Percentiles rank a stretch among this genome's conserved stretches.
These are phyloP conservation scores for Bos indicus DNA, from an alignment of 2,113 vertebrate genomes.

Conservation along the genomic window DNA sequence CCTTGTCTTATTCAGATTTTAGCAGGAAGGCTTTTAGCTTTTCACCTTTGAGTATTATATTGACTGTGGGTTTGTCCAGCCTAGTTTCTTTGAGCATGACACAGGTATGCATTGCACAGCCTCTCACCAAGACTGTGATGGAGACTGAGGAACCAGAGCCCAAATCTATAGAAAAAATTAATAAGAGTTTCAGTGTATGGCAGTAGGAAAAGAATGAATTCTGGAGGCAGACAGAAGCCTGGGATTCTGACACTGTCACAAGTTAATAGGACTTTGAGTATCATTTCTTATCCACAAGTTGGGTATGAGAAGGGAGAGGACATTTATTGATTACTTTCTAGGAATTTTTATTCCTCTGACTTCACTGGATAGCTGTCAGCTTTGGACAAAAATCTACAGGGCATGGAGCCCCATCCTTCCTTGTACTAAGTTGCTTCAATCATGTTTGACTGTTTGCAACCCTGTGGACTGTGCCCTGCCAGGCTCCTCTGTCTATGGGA, in stretches of 20 bases:
- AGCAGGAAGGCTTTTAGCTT: not conserved
- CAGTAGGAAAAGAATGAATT: not conserved
- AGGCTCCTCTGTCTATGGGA: not conserved
- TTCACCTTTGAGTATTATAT: not conserved
- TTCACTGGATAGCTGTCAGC: not conserved
- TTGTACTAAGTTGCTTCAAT: not conserved
- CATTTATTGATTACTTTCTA: not conserved
- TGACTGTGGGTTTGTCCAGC: not conserved
- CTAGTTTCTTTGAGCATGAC: not conserved
- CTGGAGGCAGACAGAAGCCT: not conserved
- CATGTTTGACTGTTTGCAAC: not conserved
- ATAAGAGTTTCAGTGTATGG: not conserved
- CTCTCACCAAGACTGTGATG: not conserved
- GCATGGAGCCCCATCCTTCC: not conserved
- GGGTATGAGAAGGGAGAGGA: not conserved
- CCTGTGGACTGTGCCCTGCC: not conserved
- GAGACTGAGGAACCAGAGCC: not conserved
- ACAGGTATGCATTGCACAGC: not conserved
- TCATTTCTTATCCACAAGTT: not conserved
- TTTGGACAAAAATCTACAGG: not conserved
- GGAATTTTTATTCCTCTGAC: not conserved
- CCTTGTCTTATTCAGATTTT: not conserved
- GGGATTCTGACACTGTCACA: not conserved
- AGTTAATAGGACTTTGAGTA: not conserved
- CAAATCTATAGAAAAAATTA: not conserved